These are phyloP conservation scores for Chymomyza procnemis DNA, from an alignment of 2,888 invertebrate species.

Conservation along the genomic window DNA sequence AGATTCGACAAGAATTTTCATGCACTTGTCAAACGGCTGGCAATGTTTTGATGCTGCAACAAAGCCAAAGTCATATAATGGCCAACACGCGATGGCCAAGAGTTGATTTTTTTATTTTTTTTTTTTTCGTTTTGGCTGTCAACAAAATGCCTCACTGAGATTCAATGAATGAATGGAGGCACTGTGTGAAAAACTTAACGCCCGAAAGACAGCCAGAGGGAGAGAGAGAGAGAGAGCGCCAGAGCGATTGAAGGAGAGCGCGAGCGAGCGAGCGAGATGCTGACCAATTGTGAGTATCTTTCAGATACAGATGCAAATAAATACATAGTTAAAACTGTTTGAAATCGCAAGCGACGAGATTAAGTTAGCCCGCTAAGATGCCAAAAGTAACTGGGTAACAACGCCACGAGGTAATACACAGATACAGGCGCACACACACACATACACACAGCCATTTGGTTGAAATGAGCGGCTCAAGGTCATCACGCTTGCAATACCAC, in stretches of 20 bases:
- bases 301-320: conserved; percentile 23
- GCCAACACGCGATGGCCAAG: conserved; percentile 1
- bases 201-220: background rate
- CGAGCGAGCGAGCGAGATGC: background rate
- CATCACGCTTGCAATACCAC: conserved; percentile 70
- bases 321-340: conserved; percentile 6
- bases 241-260: background rate
- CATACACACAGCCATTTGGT: conserved; percentile 46
- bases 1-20: background rate
- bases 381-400: conserved; percentile 68
- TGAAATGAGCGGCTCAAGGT: conserved; percentile 71
- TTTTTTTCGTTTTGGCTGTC: conserved; percentile 31
- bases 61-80: background rate
- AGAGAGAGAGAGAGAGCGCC: background rate
- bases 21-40: background rate
- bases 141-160: conserved; percentile 30
- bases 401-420: conserved; percentile 18
- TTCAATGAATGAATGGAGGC: conserved; percentile 53
- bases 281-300: conserved; percentile 2
- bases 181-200: background rate
- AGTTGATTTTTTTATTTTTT: background rate
- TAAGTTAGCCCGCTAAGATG: conserved; percentile 35
- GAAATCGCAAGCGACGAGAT: conserved; percentile 1
- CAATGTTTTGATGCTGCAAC: background rate
- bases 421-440: conserved; percentile 9